phyloP scores from a whole-genome alignment of 2,888 invertebrate genomes.

The Protula sp. region DNA sequence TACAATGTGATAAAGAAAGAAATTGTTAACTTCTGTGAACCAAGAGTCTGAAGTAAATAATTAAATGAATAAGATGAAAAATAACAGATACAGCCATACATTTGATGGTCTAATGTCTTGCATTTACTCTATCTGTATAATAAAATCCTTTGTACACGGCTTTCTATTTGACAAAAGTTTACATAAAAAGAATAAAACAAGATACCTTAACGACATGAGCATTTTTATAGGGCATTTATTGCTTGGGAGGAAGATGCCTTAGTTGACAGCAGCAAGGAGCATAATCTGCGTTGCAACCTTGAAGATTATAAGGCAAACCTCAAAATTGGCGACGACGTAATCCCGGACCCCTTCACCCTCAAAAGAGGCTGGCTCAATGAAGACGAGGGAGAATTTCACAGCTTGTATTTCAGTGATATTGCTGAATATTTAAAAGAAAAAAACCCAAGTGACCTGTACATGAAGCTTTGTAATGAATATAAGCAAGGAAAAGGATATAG shows the following conservation, averaged over 20 bases:
- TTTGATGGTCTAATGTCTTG: no score
- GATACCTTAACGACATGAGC: no score
- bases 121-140: no score
- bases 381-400: not conserved
- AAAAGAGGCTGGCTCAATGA: not conserved
- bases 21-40: no score
- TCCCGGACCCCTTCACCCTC: slow-evolving; percentile 3
- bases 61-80: no score
- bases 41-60: no score
- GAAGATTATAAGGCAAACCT: not conserved
- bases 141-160: no score
- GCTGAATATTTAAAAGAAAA: not conserved
- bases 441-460: not conserved
- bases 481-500: slow-evolving; percentile 4
- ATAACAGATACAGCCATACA: no score
- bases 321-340: not conserved
- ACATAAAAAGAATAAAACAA: no score
- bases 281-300: not conserved
- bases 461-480: slow-evolving; percentile 1
- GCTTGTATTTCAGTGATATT: not conserved
- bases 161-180: no score
- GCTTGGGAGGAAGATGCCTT: not conserved
- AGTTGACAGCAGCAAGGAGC: not conserved
- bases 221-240: not conserved
- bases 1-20: no score